Evolutionary conservation across 2,113 vertebrate species (phyloP).

Genomic region (Leptobrachium leishanense): DNA sequence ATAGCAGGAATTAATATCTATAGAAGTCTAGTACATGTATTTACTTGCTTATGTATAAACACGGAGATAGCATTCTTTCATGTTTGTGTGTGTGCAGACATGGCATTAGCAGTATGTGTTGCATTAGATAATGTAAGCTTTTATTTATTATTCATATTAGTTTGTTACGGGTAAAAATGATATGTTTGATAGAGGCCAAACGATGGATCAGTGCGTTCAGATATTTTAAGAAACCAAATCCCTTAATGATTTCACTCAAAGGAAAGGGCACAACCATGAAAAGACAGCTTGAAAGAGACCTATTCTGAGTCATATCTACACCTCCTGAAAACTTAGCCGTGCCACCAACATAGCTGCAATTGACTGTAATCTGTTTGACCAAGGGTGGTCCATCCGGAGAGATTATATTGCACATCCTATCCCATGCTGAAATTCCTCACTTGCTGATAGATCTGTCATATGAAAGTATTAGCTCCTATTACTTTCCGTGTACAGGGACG

Average conservation of each 20-base stretch:
- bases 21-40: no score
- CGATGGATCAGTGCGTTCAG: constrained; percentile 49
- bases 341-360: constrained; percentile 46
- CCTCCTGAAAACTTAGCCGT: constrained; percentile 28
- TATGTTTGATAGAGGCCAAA: constrained; percentile 51
- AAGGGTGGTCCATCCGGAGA: constrained; percentile 32
- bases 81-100: no score
- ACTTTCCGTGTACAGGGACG: constrained; percentile 25
- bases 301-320: constrained; percentile 55
- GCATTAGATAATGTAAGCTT: no score
- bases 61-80: no score
- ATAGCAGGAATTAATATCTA: no score
- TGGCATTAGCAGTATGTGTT: no score
- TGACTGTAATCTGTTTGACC: constrained; percentile 42
- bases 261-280: constrained; percentile 43
- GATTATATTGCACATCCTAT: neutral
- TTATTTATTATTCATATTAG: neutral
- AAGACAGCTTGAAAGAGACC: constrained; percentile 61
- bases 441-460: neutral
- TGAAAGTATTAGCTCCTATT: constrained; percentile 30
- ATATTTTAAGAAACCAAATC: constrained; percentile 70
- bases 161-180: constrained; percentile 4
- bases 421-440: constrained; percentile 10
- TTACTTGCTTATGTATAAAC: no score
- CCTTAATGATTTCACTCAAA: constrained; percentile 68